Evolutionary conservation across 1,140 invertebrate species (phyloP).

Genomic region (Drosophila subpulchrella): DNA sequence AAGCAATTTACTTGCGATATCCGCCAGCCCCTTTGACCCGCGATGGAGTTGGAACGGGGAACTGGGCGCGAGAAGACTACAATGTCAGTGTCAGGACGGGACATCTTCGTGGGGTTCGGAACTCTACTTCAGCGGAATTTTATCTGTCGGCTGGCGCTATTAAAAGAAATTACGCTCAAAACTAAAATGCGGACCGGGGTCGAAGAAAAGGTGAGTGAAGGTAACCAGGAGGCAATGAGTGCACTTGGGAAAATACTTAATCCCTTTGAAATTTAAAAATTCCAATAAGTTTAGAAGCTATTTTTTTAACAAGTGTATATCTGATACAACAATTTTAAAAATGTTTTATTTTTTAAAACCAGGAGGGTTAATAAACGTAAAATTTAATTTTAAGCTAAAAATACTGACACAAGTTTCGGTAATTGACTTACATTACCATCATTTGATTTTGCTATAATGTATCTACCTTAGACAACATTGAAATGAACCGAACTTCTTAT

Average conservation of each 20-base stretch:
- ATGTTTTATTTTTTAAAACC: no score
- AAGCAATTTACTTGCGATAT: conserved; percentile 82
- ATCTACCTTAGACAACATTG: no score
- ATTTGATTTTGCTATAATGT: no score
- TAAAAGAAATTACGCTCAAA: conserved; percentile 84
- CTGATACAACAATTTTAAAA: no score
- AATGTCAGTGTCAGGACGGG: conserved; percentile 38
- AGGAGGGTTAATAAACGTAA: no score
- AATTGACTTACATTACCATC: no score
- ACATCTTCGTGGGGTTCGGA: conserved; percentile 22
- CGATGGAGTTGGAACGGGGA: conserved; percentile 23
- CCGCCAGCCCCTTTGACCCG: conserved; percentile 65
- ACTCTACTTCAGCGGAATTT: conserved; percentile 61
- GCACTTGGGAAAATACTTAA: background rate
- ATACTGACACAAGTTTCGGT: no score
- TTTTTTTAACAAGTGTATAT: no score
- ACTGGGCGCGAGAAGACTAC: conserved; percentile 37
- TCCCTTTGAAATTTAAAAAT: background rate
- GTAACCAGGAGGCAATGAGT: conserved; percentile 21
- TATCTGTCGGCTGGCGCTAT: conserved; percentile 79
- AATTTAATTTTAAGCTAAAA: no score
- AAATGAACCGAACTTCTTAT: no score
- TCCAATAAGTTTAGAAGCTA: no score
- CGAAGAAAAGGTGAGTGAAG: conserved; percentile 57
- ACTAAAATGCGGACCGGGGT: conserved; percentile 77